Base-by-base conservation (phyloP, 2,888 invertebrate genomes). In the Loripinus fragilis region DNA sequence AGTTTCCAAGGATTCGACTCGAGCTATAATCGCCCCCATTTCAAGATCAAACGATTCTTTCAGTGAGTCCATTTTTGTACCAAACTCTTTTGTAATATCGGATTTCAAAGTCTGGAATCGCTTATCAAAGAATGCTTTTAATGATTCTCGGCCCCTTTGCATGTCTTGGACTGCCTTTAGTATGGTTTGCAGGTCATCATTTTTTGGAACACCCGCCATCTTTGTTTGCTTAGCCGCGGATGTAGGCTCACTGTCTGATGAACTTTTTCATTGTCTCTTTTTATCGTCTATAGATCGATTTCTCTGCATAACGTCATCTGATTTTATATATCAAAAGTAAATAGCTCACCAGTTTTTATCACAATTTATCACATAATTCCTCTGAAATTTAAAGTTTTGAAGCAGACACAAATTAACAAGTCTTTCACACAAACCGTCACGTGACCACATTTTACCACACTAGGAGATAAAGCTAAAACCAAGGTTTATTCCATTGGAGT, bases 11-110 rank as follows among this genome's bases (percentile, higher is more conserved):
- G 50, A 8, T 20, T 50, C 50, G 5, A 50, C 50, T n/a, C 50
- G 8, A 12, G 50, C 50, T 50, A n/a, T 50, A 20, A 50, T 50
- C n/a, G 50, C n/a, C 50, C 50, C 50, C 12, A 50, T 50, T 20
- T 50, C 50, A 20, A 50, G 50, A n/a, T 50, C 50, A 50, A 50
- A 50, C 5, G 50, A 50, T 50, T 50, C 50, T 20, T 50, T 50
- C 50, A 50, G n/a, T n/a, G 50, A 50, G n/a, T 50, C 50, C 50
- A 50, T 50, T 20, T 50, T 50, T 8, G 50, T 50, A n/a, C 50
- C n/a, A n/a, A 50, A 42, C 15, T 42, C 42, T 15, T 42, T 42
- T 15, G 42, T 42, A 8, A 42, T 12, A 42, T 42, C 42, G 15
- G 42, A 42, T 42, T 42, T 42, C 15, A 42, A 15, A 12, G 8